These are phyloP conservation scores for Pedionomus torquatus DNA, from an alignment of 2,113 vertebrate genomes.

Conservation along the genomic window DNA sequence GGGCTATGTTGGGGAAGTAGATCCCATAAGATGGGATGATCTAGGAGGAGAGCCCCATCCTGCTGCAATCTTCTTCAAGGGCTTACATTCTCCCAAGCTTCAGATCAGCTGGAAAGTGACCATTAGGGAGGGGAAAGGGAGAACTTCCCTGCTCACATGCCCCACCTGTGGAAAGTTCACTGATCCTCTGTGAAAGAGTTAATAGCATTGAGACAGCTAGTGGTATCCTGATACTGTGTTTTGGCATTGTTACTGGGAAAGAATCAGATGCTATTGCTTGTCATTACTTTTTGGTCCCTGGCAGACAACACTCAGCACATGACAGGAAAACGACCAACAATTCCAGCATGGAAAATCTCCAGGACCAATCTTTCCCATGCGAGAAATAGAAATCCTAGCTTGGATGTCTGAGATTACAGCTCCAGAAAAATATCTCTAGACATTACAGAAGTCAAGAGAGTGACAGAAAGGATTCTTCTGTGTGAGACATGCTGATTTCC, in stretches of 20 bases:
- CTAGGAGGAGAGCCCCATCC: neutral
- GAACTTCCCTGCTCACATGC: neutral
- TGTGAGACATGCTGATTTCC: neutral
- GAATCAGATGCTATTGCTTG: conserved; percentile 7
- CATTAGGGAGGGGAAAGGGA: neutral
- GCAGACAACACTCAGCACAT: conserved; percentile 20
- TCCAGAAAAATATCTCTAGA: conserved; percentile 30
- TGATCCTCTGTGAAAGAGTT: neutral
- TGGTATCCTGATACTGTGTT: neutral
- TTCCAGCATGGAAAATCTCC: conserved; percentile 47
- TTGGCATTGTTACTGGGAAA: conserved; percentile 2
- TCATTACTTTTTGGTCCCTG: neutral
- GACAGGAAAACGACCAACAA: conserved; percentile 14
- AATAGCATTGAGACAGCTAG: neutral
- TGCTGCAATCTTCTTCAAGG: neutral
- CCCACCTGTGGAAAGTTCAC: neutral
- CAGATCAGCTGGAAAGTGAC: neutral
- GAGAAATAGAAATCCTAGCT: neutral
- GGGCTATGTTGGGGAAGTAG: neutral
- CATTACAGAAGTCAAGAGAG: neutral
- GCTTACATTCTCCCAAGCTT: neutral
- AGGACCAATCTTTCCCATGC: conserved; percentile 32
- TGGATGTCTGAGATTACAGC: neutral
- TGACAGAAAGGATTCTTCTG: neutral
- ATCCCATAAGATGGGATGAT: neutral